A percentile compares a stretch with the other conserved stretches of the same genome.
Conservation (phyloP, 2,888 invertebrate genomes). For the Parnassius smintheus region DNA sequence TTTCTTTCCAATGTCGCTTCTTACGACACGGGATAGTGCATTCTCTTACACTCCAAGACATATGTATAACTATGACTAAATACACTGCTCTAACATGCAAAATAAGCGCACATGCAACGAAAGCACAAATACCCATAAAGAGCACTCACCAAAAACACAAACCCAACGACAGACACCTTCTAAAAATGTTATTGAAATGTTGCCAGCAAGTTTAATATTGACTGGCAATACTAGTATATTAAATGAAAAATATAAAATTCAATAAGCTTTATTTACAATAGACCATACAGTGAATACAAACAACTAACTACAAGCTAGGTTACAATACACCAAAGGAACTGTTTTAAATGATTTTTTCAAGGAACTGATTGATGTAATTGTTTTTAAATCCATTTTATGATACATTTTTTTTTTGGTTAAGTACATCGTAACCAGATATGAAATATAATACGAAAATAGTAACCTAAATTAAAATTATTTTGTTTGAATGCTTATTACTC, state of each 20-base stretch:
- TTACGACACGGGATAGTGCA: no score
- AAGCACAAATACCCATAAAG: constrained; percentile 35
- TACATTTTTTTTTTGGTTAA: no score
- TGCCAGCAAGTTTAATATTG: constrained; percentile 23
- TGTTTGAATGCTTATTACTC: no score
- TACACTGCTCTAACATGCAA: constrained; percentile 1
- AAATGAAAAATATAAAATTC: constrained; percentile 7
- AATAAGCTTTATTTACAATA: constrained; percentile 25
- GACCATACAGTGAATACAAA: constrained; percentile 22
- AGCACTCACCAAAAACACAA: constrained; percentile 49
- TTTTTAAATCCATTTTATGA: no score
- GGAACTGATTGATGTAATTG: no score
- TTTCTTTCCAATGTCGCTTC: no score
- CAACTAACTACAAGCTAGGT: constrained; percentile 7
- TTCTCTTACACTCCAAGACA: no score
- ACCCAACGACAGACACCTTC: constrained; percentile 34
- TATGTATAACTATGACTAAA: no score
- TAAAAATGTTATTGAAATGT: constrained; percentile 27
- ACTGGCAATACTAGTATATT: constrained; percentile 24
- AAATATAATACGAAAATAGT: no score
- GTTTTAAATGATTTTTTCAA: background rate
- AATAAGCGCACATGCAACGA: constrained; percentile 28
- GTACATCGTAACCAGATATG: no score
- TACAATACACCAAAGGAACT: background rate
- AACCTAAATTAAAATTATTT: no score